Evolutionary conservation across 2,113 vertebrate genomes (phyloP).

Genomic region (Albula glossodonta): DNA sequence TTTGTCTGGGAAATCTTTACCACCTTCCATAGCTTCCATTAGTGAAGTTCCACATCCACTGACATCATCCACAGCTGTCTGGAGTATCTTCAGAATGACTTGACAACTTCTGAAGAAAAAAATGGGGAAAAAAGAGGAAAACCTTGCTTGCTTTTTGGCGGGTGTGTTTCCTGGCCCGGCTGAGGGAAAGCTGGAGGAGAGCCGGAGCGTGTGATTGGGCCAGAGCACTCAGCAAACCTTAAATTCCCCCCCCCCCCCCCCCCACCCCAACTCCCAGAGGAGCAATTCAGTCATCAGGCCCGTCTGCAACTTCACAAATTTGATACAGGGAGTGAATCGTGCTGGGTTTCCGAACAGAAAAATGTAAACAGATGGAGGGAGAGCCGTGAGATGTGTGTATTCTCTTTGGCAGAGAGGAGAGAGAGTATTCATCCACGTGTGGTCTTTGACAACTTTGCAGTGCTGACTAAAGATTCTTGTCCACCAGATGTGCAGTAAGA

Average conservation of each 20-base stretch:
- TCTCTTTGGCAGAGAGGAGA: too few relatives aligned
- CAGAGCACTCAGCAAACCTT: not conserved
- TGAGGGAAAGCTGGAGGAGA: not conserved
- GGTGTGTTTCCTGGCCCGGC: not conserved
- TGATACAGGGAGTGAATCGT: not conserved
- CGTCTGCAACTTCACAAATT: not conserved
- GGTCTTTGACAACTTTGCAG: too few relatives aligned
- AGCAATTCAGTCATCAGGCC: not conserved
- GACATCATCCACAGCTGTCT: constrained; percentile 1
- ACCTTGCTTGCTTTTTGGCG: not conserved
- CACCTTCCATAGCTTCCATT: not conserved
- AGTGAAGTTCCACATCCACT: not conserved
- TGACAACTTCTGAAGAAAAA: not conserved
- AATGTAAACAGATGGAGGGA: too few relatives aligned
- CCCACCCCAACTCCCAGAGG: not conserved
- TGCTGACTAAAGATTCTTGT: too few relatives aligned
- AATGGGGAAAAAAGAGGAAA: not conserved
- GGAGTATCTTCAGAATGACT: not conserved
- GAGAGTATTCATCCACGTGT: too few relatives aligned
- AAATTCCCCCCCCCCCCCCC: not conserved
- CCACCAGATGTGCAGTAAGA: too few relatives aligned
- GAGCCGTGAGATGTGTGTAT: too few relatives aligned
- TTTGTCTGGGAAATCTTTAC: too few relatives aligned
- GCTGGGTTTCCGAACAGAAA: too few relatives aligned
- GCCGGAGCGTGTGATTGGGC: not conserved